Evolutionary conservation across 2,888 invertebrate species (phyloP).

Genomic region (Herminia tarsipennalis): DNA sequence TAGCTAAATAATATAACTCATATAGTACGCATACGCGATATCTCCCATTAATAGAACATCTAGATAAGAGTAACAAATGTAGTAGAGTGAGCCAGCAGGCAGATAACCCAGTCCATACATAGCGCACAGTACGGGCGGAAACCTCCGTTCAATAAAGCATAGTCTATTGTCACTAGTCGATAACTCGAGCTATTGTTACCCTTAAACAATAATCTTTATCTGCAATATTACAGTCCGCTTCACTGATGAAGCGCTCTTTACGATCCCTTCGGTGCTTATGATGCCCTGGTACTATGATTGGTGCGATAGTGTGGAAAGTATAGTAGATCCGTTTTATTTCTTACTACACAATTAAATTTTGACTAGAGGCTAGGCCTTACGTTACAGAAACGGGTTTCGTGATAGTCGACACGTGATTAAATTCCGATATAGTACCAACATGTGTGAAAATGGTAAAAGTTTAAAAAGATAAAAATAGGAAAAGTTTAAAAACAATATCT

Average conservation of each 20-base stretch:
- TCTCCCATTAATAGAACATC: background rate
- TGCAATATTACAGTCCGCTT: constrained; percentile 42
- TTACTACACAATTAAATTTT: background rate
- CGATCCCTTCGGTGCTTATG: constrained; percentile 6
- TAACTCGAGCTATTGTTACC: constrained; percentile 45
- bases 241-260: constrained; percentile 36
- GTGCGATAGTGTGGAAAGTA: background rate
- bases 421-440: too few species aligned
- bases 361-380: too few species aligned
- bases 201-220: constrained; percentile 57
- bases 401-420: too few species aligned
- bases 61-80: background rate
- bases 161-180: constrained; percentile 29
- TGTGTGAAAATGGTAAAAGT: too few species aligned
- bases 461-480: too few species aligned
- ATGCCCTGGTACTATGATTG: background rate
- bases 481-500: too few species aligned
- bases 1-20: too few species aligned
- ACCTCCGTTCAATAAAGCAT: constrained; percentile 27
- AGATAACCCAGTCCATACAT: constrained; percentile 2
- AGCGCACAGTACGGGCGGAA: background rate
- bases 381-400: too few species aligned
- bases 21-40: too few species aligned
- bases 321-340: background rate
- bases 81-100: background rate